Evolutionary conservation across 2,797 vertebrate species (phyloP), one percentile per base, ranked within the genome.

Genomic region (Florisuga fusca): DNA sequence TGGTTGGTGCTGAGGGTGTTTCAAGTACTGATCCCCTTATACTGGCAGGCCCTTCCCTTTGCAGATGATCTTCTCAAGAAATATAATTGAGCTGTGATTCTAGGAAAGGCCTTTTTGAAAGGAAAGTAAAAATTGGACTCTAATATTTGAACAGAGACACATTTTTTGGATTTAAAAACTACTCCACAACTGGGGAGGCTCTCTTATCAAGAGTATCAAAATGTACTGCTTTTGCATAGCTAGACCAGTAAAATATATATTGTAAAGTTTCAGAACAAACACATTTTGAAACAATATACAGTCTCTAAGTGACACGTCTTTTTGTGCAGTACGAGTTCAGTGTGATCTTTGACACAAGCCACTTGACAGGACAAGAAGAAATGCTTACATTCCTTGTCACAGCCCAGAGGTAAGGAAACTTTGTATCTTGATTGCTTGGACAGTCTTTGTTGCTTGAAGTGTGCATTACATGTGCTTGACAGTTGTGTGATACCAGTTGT

Each of bases 281-380:
- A 7, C 1, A 33, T 82, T 72, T 84, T 79, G 27, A 73, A 91
- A 16, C 26, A 72, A 19, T 51, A 23, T 14, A 2, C 8, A 9
- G 4, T 80, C 10, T 38, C 69, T 96, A 89, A 94, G 85, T 58
- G 10, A 22, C 6, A 0, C 25, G 80, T 95, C 97, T 81, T 94
- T 94, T 83, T 95, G 72, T 10, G 1, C 95, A 99, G 99, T 99
- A 99, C 87, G 99, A 99, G 73, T 99, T 99, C 96, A 99, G 98
- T 20, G 97, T 99, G 75, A 99, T 99, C 97, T 99, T 99, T 96
- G 99, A 99, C 95, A 99, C 99, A 2, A 99, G 98, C 94, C 99
- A 98, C 94, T 98, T 99, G 75, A 99, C 99, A 19, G 99, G 99
- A 25, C 98, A 99, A 96, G 99, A 99, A 58, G 98, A 99, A 61